Conservation (phyloP, 2,888 invertebrate genomes). For the Hirtodrosophila cameraria region DNA sequence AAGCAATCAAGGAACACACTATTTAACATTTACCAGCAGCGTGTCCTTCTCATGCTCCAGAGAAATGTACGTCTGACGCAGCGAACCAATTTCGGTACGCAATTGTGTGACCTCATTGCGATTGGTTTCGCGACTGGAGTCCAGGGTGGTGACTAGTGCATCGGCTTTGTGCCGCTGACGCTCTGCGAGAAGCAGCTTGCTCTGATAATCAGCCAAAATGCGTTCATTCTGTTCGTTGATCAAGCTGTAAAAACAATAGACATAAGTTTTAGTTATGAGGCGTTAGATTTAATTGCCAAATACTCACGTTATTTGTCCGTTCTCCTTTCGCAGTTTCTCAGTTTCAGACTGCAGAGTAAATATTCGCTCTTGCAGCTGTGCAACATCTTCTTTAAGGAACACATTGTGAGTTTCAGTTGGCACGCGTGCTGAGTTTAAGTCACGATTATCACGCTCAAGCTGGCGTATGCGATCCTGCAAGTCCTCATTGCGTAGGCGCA, state of each 20-base stretch:
- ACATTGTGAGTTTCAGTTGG: conserved; percentile 85
- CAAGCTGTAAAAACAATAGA: conserved; percentile 84
- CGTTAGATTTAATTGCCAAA: conserved; percentile 31
- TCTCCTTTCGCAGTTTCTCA: conserved; percentile 85
- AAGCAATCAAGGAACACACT: not conserved
- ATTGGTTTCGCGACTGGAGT: conserved; percentile 86
- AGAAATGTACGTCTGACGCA: conserved; percentile 87
- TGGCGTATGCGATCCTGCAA: conserved; percentile 85
- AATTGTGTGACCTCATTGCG: conserved; percentile 87
- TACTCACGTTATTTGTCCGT: conserved; percentile 86
- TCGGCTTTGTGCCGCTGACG: conserved; percentile 87
- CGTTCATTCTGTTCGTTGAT: conserved; percentile 91
- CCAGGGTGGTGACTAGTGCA: conserved; percentile 86
- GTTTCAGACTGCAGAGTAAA: conserved; percentile 85
- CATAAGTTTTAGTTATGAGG: not conserved
- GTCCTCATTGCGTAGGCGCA: conserved; percentile 85
- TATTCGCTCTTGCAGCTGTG: conserved; percentile 85
- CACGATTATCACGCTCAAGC: conserved; percentile 86
- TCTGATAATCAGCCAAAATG: conserved; percentile 88
- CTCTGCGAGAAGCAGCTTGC: conserved; percentile 87
- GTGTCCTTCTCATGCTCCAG: conserved; percentile 90
- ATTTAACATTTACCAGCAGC: conserved; percentile 84
- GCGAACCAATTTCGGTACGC: conserved; percentile 87
- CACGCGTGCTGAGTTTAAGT: conserved; percentile 85
- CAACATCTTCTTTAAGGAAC: conserved; percentile 86